A percentile compares a stretch with the other conserved stretches of the same genome.
Evolutionary conservation across 2,113 vertebrate species (phyloP).

Genomic region (Apistogramma diplotaenia): DNA sequence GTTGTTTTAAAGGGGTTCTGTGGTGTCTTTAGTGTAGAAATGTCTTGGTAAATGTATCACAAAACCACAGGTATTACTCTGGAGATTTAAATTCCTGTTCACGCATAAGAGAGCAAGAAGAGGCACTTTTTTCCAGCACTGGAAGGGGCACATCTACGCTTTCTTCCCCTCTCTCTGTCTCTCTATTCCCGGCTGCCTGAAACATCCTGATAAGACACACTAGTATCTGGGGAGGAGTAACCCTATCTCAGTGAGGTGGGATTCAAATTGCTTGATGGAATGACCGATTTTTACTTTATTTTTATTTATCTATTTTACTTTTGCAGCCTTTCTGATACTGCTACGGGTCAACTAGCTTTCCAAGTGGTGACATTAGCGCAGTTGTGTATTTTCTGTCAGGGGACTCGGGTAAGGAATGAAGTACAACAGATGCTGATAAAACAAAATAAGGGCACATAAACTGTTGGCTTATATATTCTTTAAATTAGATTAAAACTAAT

Average conservation of each 20-base stretch:
- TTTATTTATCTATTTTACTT: slow-evolving; percentile 5
- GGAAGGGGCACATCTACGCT: slow-evolving; percentile 45
- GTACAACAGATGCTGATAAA: not conserved
- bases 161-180: slow-evolving; percentile 6
- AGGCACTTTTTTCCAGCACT: slow-evolving; percentile 44
- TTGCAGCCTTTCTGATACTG: slow-evolving; percentile 21
- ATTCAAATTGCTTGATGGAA: slow-evolving; percentile 57
- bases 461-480: no score
- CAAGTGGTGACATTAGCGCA: slow-evolving; percentile 2
- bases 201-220: slow-evolving; percentile 63
- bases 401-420: slow-evolving; percentile 11
- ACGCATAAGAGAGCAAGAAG: slow-evolving; percentile 63
- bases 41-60: slow-evolving; percentile 56
- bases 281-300: slow-evolving; percentile 52
- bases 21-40: slow-evolving; percentile 43
- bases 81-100: slow-evolving; percentile 64
- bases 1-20: slow-evolving; percentile 24
- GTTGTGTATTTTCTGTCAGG: slow-evolving; percentile 7
- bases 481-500: not conserved
- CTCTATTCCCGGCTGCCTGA: slow-evolving; percentile 61
- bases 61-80: slow-evolving; percentile 65
- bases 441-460: not conserved
- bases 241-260: slow-evolving; percentile 44
- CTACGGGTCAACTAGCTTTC: slow-evolving; percentile 16
- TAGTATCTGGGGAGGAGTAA: slow-evolving; percentile 51